phyloP scores from a whole-genome alignment of 1,140 invertebrate genomes.

The Drosophila quadrilineata region DNA sequence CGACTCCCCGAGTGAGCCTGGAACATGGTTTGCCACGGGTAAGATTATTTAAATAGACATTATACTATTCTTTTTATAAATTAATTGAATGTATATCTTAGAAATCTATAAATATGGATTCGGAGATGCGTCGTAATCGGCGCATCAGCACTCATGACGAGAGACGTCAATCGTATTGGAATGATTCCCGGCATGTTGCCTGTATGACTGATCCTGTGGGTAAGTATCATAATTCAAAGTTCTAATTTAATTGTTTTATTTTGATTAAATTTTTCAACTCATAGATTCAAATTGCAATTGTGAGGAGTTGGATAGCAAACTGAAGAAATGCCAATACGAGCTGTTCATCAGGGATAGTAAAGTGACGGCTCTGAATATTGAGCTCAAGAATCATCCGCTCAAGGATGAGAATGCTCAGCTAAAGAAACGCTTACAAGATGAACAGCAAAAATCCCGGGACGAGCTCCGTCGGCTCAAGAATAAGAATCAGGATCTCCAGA shows the following conservation, averaged over 20 bases:
- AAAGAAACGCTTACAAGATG: slow-evolving; percentile 53
- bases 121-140: slow-evolving; percentile 41
- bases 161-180: slow-evolving; percentile 57
- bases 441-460: slow-evolving; percentile 40
- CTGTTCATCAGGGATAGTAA: slow-evolving; percentile 52
- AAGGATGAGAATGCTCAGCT: slow-evolving; percentile 62
- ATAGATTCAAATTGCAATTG: slow-evolving; percentile 55
- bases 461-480: slow-evolving; percentile 52
- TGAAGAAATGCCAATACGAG: slow-evolving; percentile 50
- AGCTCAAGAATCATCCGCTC: slow-evolving; percentile 57
- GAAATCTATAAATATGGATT: slow-evolving; percentile 44
- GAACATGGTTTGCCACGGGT: slow-evolving; percentile 47
- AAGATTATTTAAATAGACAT: not conserved
- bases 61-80: not conserved
- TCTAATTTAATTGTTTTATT: not conserved
- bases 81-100: not conserved
- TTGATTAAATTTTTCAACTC: slow-evolving; percentile 18
- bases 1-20: slow-evolving; percentile 34
- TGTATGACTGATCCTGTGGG: slow-evolving; percentile 62
- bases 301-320: slow-evolving; percentile 35
- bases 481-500: slow-evolving; percentile 49
- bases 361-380: slow-evolving; percentile 55
- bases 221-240: slow-evolving; percentile 2
- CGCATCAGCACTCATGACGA: slow-evolving; percentile 56
- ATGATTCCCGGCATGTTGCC: slow-evolving; percentile 39